Conservation (phyloP, 2,113 vertebrate genomes). For the Elephas maximus region DNA sequence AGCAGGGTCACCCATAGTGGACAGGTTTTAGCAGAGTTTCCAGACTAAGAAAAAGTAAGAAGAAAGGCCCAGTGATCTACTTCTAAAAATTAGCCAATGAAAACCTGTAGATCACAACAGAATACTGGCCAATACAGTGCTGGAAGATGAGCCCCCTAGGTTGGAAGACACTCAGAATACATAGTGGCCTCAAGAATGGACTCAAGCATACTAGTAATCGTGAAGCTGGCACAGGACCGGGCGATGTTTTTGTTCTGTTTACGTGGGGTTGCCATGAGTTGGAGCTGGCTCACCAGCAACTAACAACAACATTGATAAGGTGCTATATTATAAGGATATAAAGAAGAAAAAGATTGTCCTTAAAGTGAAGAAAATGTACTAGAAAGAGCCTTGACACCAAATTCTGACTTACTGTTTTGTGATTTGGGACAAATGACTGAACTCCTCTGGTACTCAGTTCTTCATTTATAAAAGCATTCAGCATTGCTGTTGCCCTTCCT, state of each 20-base stretch:
- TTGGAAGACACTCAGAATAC: background rate
- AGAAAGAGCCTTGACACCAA: background rate
- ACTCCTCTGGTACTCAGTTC: background rate
- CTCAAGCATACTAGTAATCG: background rate
- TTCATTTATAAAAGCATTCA: background rate
- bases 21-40: background rate
- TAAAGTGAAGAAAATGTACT: background rate
- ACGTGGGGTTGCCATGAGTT: background rate
- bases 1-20: background rate
- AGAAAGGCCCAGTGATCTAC: background rate
- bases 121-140: background rate
- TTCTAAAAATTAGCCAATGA: background rate
- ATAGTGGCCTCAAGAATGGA: background rate
- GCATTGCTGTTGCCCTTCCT: too few species aligned
- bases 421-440: constrained; percentile 25
- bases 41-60: background rate
- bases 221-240: background rate
- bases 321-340: background rate
- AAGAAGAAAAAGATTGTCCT: constrained; percentile 30
- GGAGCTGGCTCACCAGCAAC: background rate
- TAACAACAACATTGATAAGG: background rate
- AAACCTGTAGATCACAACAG: background rate
- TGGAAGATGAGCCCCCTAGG: background rate
- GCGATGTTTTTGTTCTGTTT: background rate
- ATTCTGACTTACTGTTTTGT: background rate